Evolutionary conservation across 2,113 vertebrate genomes (phyloP).

Genomic region (Tiliqua scincoides): DNA sequence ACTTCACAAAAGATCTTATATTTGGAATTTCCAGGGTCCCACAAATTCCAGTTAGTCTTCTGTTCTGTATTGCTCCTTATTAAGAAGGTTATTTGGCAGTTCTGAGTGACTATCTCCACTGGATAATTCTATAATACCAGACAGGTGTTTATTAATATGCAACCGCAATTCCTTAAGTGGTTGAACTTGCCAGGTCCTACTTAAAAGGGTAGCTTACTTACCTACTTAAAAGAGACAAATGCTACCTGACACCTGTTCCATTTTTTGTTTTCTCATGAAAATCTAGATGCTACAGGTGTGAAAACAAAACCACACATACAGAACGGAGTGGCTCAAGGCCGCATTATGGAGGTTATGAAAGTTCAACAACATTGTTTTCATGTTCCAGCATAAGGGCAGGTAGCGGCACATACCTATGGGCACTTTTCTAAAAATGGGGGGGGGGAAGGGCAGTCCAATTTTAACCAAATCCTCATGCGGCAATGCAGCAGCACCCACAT

Average conservation of each 20-base stretch:
- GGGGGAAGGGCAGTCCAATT: too few species aligned
- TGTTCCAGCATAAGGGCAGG: not conserved
- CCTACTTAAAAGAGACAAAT: slow-evolving; percentile 52
- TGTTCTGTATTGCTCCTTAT: slow-evolving; percentile 24
- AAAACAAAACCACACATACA: slow-evolving; percentile 67
- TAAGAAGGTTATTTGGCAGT: slow-evolving; percentile 56
- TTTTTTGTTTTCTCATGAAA: slow-evolving; percentile 44
- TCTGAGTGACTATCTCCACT: slow-evolving; percentile 61
- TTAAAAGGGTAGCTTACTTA: not conserved
- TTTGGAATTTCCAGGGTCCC: not conserved
- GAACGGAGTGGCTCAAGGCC: slow-evolving; percentile 47
- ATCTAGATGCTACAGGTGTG: slow-evolving; percentile 57
- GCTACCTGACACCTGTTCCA: slow-evolving; percentile 50
- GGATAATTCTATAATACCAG: slow-evolving; percentile 60
- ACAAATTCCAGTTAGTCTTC: slow-evolving; percentile 13
- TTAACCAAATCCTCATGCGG: too few species aligned
- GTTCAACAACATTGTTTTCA: not conserved
- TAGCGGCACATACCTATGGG: not conserved
- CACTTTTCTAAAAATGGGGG: not conserved
- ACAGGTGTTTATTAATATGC: slow-evolving; percentile 73
- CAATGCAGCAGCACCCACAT: too few species aligned
- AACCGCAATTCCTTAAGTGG: slow-evolving; percentile 62
- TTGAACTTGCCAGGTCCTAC: slow-evolving; percentile 52
- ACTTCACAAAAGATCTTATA: not conserved
- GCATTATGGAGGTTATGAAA: slow-evolving; percentile 17